Conservation (phyloP, 2,113 vertebrate species). For the Microtus oregoni region DNA sequence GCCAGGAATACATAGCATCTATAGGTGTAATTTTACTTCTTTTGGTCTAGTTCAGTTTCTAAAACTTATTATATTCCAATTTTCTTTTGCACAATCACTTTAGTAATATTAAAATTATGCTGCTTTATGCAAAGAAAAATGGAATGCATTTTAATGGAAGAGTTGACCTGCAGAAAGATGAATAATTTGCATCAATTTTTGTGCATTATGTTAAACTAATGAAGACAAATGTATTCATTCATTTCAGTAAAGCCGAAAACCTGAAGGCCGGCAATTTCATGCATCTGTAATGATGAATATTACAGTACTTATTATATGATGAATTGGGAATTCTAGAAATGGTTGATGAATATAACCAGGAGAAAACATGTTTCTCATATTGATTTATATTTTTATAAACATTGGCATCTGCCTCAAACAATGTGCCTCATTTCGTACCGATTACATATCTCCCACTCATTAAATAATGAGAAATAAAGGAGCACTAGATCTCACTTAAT, state of each 20-base stretch:
- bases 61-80: slow-evolving; percentile 66
- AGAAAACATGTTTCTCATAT: slow-evolving; percentile 63
- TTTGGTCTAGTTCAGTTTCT: slow-evolving; percentile 54
- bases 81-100: slow-evolving; percentile 69
- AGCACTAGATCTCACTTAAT: neutral
- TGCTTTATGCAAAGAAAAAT: slow-evolving; percentile 76
- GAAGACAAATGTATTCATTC: slow-evolving; percentile 86
- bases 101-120: slow-evolving; percentile 76
- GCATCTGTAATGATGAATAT: slow-evolving; percentile 82
- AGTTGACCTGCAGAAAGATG: slow-evolving; percentile 82
- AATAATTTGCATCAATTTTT: slow-evolving; percentile 79
- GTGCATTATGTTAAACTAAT: slow-evolving; percentile 81
- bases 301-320: slow-evolving; percentile 80
- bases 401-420: slow-evolving; percentile 57
- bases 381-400: slow-evolving; percentile 66
- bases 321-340: slow-evolving; percentile 78
- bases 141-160: slow-evolving; percentile 78
- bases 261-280: slow-evolving; percentile 79
- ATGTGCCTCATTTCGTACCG: neutral
- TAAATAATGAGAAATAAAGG: slow-evolving; percentile 47
- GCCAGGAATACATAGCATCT: neutral
- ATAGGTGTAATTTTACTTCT: slow-evolving; percentile 34
- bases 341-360: slow-evolving; percentile 70
- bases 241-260: slow-evolving; percentile 79
- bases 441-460: slow-evolving; percentile 18